Conservation (phyloP, 2,888 invertebrate species). For the Drosophila leonis region DNA sequence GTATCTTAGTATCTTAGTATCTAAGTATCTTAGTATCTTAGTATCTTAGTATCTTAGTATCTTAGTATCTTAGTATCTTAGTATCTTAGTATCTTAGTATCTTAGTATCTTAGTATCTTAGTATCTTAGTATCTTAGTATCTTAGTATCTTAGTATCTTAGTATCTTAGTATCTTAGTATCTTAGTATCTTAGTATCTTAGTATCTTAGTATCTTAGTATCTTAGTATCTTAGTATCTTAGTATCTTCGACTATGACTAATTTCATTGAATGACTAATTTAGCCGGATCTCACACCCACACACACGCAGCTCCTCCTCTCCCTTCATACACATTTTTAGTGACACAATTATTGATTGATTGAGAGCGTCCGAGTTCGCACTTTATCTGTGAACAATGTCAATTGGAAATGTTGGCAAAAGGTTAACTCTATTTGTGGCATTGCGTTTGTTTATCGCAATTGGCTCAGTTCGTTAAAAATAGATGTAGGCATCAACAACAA, state of each 20-base stretch:
- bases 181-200: not conserved
- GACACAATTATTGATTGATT: constrained; percentile 39
- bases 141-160: not conserved
- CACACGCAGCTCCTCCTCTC: not conserved
- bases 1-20: not conserved
- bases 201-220: not conserved
- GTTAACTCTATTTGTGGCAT: constrained; percentile 46
- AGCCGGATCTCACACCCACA: constrained; percentile 14
- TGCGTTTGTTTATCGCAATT: constrained; percentile 21
- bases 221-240: not conserved
- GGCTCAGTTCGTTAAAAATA: constrained; percentile 42
- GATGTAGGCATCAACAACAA: constrained; percentile 19
- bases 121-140: not conserved
- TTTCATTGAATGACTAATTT: not conserved
- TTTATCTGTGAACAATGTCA: constrained; percentile 35
- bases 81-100: constrained; percentile 1
- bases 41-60: not conserved
- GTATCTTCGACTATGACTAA: not conserved
- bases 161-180: not conserved
- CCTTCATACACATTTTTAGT: not conserved
- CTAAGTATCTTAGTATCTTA: not conserved
- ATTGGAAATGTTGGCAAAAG: constrained; percentile 24
- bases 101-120: not conserved
- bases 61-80: not conserved
- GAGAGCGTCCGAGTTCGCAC: constrained; percentile 32